Percentiles rank a stretch among this genome's conserved stretches.
Evolutionary conservation across 2,797 vertebrate species (phyloP).

Genomic region (Xenops minutus): DNA sequence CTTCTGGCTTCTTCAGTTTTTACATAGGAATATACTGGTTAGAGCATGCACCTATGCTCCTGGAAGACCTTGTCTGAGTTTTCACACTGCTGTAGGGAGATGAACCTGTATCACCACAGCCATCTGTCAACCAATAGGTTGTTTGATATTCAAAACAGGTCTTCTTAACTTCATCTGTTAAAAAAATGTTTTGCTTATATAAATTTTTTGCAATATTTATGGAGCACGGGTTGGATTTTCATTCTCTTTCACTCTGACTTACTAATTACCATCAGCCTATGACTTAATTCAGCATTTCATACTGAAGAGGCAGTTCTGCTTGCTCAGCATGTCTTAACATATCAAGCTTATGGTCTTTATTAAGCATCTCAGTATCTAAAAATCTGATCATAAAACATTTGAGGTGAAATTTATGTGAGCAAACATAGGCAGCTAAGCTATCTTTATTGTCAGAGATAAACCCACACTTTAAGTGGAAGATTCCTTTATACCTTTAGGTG

Average conservation of each 20-base stretch:
- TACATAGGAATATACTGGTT: not conserved
- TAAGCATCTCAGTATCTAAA: not conserved
- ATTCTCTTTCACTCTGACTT: not conserved
- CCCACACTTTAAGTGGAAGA: not conserved
- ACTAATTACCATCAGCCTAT: not conserved
- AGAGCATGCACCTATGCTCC: not conserved
- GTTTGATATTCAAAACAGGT: slow-evolving; percentile 13
- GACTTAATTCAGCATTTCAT: slow-evolving; percentile 3
- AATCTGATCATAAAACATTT: not conserved
- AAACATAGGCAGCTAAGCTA: not conserved
- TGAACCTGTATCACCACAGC: not conserved
- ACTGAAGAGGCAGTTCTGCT: not conserved
- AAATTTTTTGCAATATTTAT: slow-evolving; percentile 24
- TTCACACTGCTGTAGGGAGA: not conserved
- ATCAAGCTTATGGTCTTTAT: not conserved
- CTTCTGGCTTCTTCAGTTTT: not conserved
- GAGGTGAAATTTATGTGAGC: not conserved
- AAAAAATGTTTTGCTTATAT: slow-evolving; percentile 14
- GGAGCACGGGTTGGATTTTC: not conserved
- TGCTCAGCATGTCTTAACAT: not conserved
- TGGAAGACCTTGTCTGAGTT: not conserved
- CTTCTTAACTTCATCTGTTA: not conserved
- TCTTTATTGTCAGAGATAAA: not conserved
- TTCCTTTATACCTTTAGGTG: not conserved
- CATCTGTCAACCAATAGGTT: not conserved